Percentiles rank a stretch among this genome's conserved stretches.
phyloP scores from a whole-genome alignment of 1,140 invertebrate species.

The Leptonema lineaticorne region DNA sequence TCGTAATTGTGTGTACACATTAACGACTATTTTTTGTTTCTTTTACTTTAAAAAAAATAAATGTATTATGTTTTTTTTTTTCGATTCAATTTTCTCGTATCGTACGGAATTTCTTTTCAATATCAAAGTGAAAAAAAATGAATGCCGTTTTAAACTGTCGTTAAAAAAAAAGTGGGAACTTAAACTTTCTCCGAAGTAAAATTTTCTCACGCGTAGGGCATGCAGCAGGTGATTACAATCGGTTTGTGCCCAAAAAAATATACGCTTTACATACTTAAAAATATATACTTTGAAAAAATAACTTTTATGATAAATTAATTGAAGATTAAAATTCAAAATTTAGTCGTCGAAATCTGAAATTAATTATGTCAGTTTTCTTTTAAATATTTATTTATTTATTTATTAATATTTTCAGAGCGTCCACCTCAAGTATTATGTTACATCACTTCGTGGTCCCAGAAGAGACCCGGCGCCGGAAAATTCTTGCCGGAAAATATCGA shows the following conservation, averaged over 20 bases:
- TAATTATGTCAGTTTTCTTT: neutral
- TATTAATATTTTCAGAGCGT: conserved; percentile 61
- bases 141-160: too few species aligned
- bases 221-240: neutral
- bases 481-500: conserved; percentile 89
- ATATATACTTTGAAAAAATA: too few species aligned
- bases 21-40: too few species aligned
- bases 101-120: too few species aligned
- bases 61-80: too few species aligned
- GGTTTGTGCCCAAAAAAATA: too few species aligned
- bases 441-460: conserved; percentile 91
- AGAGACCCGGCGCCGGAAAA: conserved; percentile 80
- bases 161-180: too few species aligned
- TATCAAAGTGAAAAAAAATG: too few species aligned
- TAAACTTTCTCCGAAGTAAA: neutral
- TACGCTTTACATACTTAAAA: too few species aligned
- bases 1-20: too few species aligned
- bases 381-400: conserved; percentile 4
- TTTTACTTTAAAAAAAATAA: neutral
- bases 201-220: neutral
- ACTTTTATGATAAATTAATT: too few species aligned
- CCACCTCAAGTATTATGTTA: conserved; percentile 88
- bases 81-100: neutral
- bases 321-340: too few species aligned
- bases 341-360: neutral